Evolutionary conservation across 2,113 vertebrate species (phyloP).

Genomic region (Phaethon lepturus): DNA sequence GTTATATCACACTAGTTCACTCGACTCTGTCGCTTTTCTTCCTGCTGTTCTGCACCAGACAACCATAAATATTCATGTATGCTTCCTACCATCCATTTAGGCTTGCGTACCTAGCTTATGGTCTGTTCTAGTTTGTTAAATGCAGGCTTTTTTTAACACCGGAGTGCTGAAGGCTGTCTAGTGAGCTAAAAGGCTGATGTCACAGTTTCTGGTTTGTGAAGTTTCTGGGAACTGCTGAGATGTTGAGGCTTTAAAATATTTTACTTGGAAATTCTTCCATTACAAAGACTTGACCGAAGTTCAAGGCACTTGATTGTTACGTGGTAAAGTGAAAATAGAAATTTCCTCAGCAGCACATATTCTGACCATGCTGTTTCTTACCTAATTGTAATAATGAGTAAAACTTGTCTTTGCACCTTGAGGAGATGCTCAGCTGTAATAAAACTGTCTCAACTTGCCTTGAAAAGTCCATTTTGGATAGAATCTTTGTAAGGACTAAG

Average conservation of each 20-base stretch:
- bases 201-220: not conserved
- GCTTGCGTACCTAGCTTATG: conserved; percentile 19
- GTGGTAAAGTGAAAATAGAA: not conserved
- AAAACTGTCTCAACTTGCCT: not conserved
- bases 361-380: rapidly evolving
- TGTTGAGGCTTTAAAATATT: not conserved
- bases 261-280: not conserved
- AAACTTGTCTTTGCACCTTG: not conserved
- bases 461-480: not conserved
- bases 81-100: conserved; percentile 13
- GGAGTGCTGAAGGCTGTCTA: not conserved
- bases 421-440: not conserved
- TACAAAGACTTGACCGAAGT: not conserved
- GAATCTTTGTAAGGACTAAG: not conserved
- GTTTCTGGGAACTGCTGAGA: not conserved
- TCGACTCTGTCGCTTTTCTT: conserved; percentile 20
- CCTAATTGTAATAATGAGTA: not conserved
- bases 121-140: conserved; percentile 1
- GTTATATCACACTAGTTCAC: conserved; percentile 9
- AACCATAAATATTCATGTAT: conserved; percentile 66
- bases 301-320: not conserved
- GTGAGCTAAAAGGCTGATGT: conserved; percentile 27
- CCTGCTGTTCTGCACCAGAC: conserved; percentile 65
- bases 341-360: not conserved
- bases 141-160: not conserved